Percentiles rank a stretch among this genome's conserved stretches.
These are phyloP conservation scores for Pentalonia nigronervosa DNA, from an alignment of 1,140 invertebrate species.

Conservation along the genomic window DNA sequence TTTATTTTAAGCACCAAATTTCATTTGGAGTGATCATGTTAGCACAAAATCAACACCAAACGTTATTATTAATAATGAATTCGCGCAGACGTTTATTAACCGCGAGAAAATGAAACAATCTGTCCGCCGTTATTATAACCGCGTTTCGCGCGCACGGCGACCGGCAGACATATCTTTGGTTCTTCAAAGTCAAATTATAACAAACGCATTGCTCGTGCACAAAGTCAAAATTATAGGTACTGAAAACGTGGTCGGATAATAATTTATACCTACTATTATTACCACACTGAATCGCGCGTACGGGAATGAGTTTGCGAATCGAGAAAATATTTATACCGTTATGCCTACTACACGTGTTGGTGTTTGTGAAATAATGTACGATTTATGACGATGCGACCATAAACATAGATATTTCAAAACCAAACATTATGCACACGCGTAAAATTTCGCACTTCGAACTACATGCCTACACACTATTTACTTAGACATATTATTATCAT, in stretches of 20 bases:
- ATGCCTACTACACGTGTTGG: not conserved
- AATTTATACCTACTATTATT: not conserved
- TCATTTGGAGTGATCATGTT: not conserved
- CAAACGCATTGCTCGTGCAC: not conserved
- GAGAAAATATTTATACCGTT: not conserved
- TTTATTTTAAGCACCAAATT: conserved; percentile 5
- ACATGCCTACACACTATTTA: not conserved
- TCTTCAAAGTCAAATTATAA: not conserved
- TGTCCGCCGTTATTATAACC: not conserved
- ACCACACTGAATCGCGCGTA: not conserved
- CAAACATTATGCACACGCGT: not conserved
- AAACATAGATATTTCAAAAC: not conserved
- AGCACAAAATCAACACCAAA: not conserved
- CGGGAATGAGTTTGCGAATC: not conserved
- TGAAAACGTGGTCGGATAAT: not conserved
- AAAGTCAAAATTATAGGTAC: not conserved
- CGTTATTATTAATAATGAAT: not conserved
- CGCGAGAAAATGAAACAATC: not conserved
- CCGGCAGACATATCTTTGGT: not conserved
- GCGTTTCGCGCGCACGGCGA: not conserved
- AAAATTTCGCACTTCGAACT: not conserved
- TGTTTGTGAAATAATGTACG: not conserved
- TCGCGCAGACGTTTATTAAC: not conserved
- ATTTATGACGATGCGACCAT: not conserved
- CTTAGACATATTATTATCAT: not conserved